Evolutionary conservation across 2,113 vertebrate species (phyloP), one percentile per base, ranked within the genome.

Genomic region (Chiloscyllium plagiosum): DNA sequence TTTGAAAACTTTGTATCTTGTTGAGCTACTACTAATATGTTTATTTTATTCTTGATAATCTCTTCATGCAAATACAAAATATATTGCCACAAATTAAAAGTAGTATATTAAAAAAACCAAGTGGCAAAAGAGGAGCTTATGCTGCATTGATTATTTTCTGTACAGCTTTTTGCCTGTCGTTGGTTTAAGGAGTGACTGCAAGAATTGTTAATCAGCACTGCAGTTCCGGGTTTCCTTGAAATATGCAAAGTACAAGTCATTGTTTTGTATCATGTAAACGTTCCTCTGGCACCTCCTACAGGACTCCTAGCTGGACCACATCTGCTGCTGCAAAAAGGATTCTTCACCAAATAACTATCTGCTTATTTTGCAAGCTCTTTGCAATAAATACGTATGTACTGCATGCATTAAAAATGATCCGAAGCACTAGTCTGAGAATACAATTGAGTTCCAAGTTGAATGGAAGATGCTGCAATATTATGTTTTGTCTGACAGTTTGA

Each of bases 201-300:
- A 72, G 94, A 95, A 95, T 72, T 72, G 68, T 33, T 95, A 72
- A 76, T 72, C 47, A 69, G 24, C 29, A 47, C 47, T 90, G 87
- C 87, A 90, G 87, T 17, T 90, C 26, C 61, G 50, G 33, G 56
- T 61, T 90, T 33, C 87, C 47, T 72, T 95, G 93, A 72, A 95
- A 93, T 93, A 66, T 66, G 89, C n/a, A 66, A 90, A 93, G 42
- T 72, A 95, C 69, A 69, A 94, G 68, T 68, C 22, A 76, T 95
- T 20, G n/a, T 76, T 76, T 72, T 29, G 24, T 52, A 52, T 95
- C 42, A 47, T 95, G 94, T 72, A 93, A 50, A 42, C 69, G 72
- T 72, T 95, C 94, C 94, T 95, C 69, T 95, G 69, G 20, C 94
- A 72, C 94, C 94, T 70, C 69, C 94, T 95, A 95, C 69, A 95